phyloP scores from a whole-genome alignment of 2,888 invertebrate genomes.

The Calliopum simillimum region DNA sequence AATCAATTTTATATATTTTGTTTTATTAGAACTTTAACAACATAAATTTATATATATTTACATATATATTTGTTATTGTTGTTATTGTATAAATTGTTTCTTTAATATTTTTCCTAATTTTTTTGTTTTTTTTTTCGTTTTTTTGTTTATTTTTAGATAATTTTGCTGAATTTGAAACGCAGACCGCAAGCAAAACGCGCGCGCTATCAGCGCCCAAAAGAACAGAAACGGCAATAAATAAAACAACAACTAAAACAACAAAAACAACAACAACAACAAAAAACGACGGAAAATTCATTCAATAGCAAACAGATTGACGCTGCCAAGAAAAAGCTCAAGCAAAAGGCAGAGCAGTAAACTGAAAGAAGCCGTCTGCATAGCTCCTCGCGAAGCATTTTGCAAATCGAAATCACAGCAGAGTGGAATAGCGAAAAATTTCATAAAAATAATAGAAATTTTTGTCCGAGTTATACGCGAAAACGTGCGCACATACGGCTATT shows the following conservation, averaged over 20 bases:
- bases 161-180: conserved; percentile 39
- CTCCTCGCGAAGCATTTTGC: conserved; percentile 21
- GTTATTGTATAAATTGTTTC: conserved; percentile 30
- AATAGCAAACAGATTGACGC: conserved; percentile 28
- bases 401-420: not conserved
- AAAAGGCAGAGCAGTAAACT: conserved; percentile 30
- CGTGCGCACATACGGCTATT: not conserved
- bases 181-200: conserved; percentile 17
- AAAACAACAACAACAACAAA: conserved; percentile 22
- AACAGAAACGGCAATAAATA: conserved; percentile 10
- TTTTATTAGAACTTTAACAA: too few relatives aligned
- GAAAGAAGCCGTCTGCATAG: conserved; percentile 23
- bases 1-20: too few relatives aligned
- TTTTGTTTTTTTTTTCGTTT: conserved; percentile 27
- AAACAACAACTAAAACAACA: conserved; percentile 25
- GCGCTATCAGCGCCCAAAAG: conserved; percentile 24
- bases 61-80: not conserved
- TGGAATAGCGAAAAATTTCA: not conserved
- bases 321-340: conserved; percentile 10
- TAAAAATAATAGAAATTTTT: not conserved
- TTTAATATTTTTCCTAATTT: conserved; percentile 30
- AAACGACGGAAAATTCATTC: conserved; percentile 23
- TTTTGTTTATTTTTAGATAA: conserved; percentile 43
- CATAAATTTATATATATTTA: too few relatives aligned
- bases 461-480: not conserved